A percentile compares a stretch with the other conserved stretches of the same genome.
Conservation (phyloP, 2,888 invertebrate genomes). For the Pristionchus entomophagus region DNA sequence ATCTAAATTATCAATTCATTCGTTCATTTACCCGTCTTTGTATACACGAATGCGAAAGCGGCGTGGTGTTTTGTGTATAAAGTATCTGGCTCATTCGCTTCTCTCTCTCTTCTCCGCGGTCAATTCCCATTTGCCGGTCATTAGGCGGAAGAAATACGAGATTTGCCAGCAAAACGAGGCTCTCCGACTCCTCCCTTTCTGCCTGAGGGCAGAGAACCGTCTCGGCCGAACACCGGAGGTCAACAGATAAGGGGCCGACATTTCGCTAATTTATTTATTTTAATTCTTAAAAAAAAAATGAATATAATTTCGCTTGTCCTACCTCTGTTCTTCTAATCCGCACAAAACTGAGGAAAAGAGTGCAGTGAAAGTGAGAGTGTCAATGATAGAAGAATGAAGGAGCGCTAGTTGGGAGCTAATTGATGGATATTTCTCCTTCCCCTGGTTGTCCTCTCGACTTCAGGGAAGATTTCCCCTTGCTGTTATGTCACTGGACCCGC, state of each 20-base stretch:
- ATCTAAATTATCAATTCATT: not conserved
- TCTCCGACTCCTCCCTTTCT: not conserved
- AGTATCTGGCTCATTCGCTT: not conserved
- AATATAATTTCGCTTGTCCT: too few relatives aligned
- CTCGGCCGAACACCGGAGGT: not conserved
- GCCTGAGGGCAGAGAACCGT: not conserved
- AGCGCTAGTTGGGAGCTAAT: not conserved
- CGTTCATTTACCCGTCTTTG: not conserved
- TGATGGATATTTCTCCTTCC: not conserved
- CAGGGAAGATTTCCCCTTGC: too few relatives aligned
- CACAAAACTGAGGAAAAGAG: not conserved
- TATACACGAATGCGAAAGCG: not conserved
- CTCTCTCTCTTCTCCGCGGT: not conserved
- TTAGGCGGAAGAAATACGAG: slow-evolving; percentile 22
- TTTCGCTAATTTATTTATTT: not conserved
- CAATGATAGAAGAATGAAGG: not conserved
- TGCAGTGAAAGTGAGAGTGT: slow-evolving; percentile 1
- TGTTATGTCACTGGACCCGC: not conserved
- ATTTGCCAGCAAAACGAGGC: not conserved
- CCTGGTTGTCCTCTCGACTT: not conserved
- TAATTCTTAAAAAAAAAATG: not conserved
- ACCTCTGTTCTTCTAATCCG: too few relatives aligned
- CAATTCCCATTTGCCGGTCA: not conserved
- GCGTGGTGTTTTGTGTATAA: slow-evolving; percentile 25
- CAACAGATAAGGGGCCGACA: not conserved